These are phyloP conservation scores for Drosophila mauritiana DNA, from an alignment of 1,140 invertebrate species.

Conservation along the genomic window DNA sequence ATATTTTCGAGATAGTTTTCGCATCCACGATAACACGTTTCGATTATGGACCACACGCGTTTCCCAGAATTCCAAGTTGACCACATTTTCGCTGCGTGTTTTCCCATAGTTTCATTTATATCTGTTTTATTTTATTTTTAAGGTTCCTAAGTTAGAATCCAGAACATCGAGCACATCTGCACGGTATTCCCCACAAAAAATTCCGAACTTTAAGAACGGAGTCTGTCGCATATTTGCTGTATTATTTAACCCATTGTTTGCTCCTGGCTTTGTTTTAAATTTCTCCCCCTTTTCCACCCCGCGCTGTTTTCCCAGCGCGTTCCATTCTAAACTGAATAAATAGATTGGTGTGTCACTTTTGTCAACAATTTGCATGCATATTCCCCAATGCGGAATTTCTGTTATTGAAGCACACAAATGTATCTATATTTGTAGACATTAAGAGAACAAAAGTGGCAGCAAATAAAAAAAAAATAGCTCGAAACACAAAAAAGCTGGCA, in stretches of 20 bases:
- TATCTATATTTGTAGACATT: constrained; percentile 36
- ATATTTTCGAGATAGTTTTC: constrained; percentile 48
- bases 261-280: constrained; percentile 22
- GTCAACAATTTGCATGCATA: constrained; percentile 50
- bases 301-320: constrained; percentile 9
- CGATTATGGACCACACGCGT: constrained; percentile 64
- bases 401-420: constrained; percentile 48
- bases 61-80: constrained; percentile 14
- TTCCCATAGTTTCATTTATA: constrained; percentile 33
- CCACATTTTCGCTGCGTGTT: constrained; percentile 49
- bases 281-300: background rate
- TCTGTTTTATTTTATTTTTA: background rate
- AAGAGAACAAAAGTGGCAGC: constrained; percentile 1
- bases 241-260: constrained; percentile 58
- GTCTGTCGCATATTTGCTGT: constrained; percentile 41
- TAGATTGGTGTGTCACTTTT: constrained; percentile 59
- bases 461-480: constrained; percentile 5
- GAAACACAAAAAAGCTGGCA: constrained; percentile 28
- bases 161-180: constrained; percentile 30
- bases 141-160: constrained; percentile 1
- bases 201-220: constrained; percentile 16
- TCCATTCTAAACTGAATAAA: constrained; percentile 40
- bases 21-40: constrained; percentile 47
- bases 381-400: constrained; percentile 68
- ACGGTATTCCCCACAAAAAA: constrained; percentile 32